A percentile compares a stretch with the other conserved stretches of the same genome.
phyloP scores from a whole-genome alignment of 2,113 vertebrate species.

The Misgurnus anguillicaudatus region DNA sequence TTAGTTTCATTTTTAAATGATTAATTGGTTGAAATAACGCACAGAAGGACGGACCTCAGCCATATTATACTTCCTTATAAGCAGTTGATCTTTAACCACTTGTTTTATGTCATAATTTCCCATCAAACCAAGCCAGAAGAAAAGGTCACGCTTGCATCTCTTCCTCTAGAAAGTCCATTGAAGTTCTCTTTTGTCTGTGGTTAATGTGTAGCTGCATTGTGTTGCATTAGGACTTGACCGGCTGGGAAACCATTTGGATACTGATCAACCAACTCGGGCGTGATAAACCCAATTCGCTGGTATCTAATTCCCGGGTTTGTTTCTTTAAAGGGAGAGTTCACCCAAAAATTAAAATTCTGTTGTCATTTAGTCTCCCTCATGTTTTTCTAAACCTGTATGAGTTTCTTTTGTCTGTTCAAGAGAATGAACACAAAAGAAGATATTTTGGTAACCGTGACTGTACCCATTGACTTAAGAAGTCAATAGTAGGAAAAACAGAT shows the following conservation, averaged over 20 bases:
- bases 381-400: no score
- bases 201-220: conserved; percentile 62
- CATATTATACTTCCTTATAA: conserved; percentile 7
- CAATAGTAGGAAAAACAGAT: no score
- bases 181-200: conserved; percentile 48
- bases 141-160: conserved; percentile 39
- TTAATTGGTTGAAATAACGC: no score
- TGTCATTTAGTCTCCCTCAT: no score
- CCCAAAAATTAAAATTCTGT: no score
- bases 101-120: not conserved
- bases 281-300: conserved; percentile 33
- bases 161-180: conserved; percentile 42
- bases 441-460: no score
- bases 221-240: conserved; percentile 42
- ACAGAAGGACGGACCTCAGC: no score
- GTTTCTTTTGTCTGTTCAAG: no score
- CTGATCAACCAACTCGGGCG: conserved; percentile 53
- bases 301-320: conserved; percentile 16
- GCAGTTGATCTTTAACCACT: conserved; percentile 7
- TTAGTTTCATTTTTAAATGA: no score
- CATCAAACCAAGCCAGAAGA: conserved; percentile 24
- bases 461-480: no score
- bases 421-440: no score
- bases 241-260: conserved; percentile 48
- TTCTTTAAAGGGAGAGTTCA: not conserved